A percentile compares a stretch with the other conserved stretches of the same genome.
Evolutionary conservation across 2,888 invertebrate genomes (phyloP).

Genomic region (Mythimna pallens): DNA sequence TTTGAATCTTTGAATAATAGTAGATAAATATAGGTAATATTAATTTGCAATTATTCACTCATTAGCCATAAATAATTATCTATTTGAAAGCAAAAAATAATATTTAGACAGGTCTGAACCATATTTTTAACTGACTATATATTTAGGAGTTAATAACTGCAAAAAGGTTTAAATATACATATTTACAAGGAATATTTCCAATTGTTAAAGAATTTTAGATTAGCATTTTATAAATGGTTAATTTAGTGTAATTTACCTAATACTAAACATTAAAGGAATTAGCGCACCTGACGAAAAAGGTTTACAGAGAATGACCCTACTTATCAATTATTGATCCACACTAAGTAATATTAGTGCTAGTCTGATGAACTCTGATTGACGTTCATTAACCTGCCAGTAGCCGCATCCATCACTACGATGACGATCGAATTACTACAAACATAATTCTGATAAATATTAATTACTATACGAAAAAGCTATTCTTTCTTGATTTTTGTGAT

Average conservation of each 20-base stretch:
- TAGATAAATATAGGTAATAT: too few relatives aligned
- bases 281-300: not conserved
- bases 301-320: not conserved
- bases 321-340: constrained; percentile 11
- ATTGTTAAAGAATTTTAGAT: not conserved
- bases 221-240: not conserved
- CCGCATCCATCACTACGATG: constrained; percentile 12
- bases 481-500: constrained; percentile 44
- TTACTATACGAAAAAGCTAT: constrained; percentile 34
- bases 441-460: constrained; percentile 40
- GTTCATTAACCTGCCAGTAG: constrained; percentile 23
- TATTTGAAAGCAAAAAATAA: not conserved
- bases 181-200: not conserved
- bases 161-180: constrained; percentile 1
- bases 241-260: not conserved
- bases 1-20: too few relatives aligned
- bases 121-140: constrained; percentile 26
- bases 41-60: not conserved
- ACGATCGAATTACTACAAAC: constrained; percentile 53
- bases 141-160: constrained; percentile 26
- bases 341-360: constrained; percentile 6
- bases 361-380: constrained; percentile 32
- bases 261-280: not conserved
- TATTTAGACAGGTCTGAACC: constrained; percentile 4
- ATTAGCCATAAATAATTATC: not conserved